phyloP scores from a whole-genome alignment of 2,888 invertebrate species.

The Micoletzkya japonica region DNA sequence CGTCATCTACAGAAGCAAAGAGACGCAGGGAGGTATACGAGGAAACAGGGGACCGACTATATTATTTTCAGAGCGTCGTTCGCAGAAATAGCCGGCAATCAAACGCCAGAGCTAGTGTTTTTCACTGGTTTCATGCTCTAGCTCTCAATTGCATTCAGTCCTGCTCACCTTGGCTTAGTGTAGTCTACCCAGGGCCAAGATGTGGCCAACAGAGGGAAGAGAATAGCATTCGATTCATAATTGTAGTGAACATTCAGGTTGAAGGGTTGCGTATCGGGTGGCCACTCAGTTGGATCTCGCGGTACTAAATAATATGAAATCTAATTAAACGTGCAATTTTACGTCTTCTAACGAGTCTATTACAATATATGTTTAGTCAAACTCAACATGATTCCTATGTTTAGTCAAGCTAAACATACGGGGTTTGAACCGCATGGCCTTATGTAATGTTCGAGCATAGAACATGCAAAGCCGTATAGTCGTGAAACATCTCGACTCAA shows the following conservation, averaged over 20 bases:
- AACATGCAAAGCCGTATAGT: neutral
- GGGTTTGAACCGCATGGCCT: no score
- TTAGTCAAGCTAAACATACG: neutral
- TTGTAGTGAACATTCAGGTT: slow-evolving; percentile 25
- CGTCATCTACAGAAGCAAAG: no score
- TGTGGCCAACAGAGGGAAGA: slow-evolving; percentile 11
- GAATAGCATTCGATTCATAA: slow-evolving; percentile 16
- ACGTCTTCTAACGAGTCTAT: no score
- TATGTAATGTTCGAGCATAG: neutral
- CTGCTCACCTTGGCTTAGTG: slow-evolving; percentile 7
- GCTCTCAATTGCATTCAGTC: no score
- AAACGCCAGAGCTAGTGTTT: no score
- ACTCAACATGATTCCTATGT: neutral
- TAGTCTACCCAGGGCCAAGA: slow-evolving; percentile 6
- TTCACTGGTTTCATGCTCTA: no score
- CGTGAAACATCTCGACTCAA: neutral
- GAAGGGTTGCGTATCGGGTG: slow-evolving; percentile 17
- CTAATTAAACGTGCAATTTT: no score
- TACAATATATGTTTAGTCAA: neutral
- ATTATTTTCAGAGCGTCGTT: no score
- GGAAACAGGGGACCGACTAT: no score
- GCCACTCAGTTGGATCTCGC: slow-evolving; percentile 6
- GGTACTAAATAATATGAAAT: neutral
- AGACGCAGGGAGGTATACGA: neutral
- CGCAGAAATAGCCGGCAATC: no score